Evolutionary conservation across 2,113 vertebrate species (phyloP).

Genomic region (Marcusenius ussheri): DNA sequence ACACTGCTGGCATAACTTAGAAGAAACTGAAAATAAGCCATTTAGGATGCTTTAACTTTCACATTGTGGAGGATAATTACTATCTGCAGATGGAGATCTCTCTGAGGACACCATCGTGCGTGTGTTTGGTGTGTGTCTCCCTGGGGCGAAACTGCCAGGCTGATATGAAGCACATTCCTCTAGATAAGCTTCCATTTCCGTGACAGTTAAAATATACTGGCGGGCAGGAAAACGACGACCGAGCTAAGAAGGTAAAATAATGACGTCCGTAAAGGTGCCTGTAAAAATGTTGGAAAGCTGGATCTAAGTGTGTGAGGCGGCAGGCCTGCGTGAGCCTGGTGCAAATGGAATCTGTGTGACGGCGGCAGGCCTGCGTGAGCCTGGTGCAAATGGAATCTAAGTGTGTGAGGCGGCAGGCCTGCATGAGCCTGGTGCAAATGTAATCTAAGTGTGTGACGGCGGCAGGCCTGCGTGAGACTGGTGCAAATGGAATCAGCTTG

Average conservation of each 20-base stretch:
- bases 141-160: conserved; percentile 7
- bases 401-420: neutral
- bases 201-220: neutral
- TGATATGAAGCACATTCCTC: conserved; percentile 17
- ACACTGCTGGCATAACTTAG: neutral
- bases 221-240: neutral
- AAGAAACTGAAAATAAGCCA: neutral
- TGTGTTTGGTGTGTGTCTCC: neutral
- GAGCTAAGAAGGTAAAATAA: neutral
- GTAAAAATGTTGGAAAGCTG: neutral
- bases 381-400: neutral
- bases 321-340: neutral
- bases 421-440: neutral
- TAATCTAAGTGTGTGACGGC: neutral
- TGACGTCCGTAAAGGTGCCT: neutral
- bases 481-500: neutral
- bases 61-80: conserved; percentile 17
- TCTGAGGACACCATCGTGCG: neutral
- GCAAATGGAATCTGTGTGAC: neutral
- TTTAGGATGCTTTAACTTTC: conserved; percentile 16
- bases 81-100: conserved; percentile 3
- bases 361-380: neutral
- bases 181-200: conserved; percentile 14
- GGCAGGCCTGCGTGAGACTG: neutral
- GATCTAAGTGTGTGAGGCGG: neutral